Evolutionary conservation across 2,888 invertebrate genomes (phyloP).

Genomic region (Microctonus brassicae): DNA sequence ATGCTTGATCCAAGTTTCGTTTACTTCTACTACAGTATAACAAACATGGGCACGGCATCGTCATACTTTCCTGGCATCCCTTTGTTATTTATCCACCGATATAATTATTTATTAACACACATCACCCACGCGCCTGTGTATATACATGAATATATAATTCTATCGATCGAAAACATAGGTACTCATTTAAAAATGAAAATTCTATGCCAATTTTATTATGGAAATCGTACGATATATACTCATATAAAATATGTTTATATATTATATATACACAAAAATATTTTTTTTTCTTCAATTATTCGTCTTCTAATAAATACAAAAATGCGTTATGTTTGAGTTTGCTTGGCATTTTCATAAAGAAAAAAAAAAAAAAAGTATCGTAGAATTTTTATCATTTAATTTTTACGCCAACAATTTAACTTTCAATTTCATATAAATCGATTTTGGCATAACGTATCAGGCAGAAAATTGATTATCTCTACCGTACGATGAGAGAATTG

Average conservation of each 20-base stretch:
- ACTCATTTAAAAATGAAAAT: no score
- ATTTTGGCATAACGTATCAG: not conserved
- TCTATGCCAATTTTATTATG: no score
- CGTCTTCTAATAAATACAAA: no score
- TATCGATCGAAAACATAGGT: not conserved
- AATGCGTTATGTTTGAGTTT: no score
- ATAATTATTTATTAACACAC: not conserved
- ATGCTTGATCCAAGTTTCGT: not conserved
- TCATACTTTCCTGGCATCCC: conserved; percentile 50
- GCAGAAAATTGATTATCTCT: conserved; percentile 25
- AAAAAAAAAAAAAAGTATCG: not conserved
- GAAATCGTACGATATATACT: no score
- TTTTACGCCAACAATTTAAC: not conserved
- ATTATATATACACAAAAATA: no score
- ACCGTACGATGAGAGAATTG: conserved; percentile 17
- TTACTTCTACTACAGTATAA: not conserved
- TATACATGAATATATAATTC: not conserved
- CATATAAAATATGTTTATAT: no score
- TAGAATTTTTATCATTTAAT: not conserved
- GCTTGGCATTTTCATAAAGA: no score
- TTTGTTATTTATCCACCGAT: conserved; percentile 52
- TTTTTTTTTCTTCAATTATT: no score
- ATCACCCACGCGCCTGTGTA: not conserved
- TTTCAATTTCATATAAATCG: not conserved
- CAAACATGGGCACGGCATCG: conserved; percentile 47